Conservation (phyloP, 1,140 invertebrate genomes). For the Eubasilissa regina region DNA sequence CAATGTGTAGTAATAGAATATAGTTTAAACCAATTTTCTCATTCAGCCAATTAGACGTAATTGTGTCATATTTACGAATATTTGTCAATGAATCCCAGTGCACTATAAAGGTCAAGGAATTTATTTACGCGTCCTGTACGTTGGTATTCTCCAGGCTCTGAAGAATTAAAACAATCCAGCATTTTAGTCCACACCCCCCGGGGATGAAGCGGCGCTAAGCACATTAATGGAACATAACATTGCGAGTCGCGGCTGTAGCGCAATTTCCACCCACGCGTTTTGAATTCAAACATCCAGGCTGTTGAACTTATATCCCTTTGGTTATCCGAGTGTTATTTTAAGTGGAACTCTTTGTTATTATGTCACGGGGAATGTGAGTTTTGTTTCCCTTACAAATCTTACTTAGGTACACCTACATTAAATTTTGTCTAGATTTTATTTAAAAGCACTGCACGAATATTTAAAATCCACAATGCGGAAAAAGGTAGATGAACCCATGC, state of each 20-base stretch:
- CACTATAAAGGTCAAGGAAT: too few species aligned
- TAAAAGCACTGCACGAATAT: too few species aligned
- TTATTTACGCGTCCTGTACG: neutral
- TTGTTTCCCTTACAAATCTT: too few species aligned
- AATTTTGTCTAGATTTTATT: too few species aligned
- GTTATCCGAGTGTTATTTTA: neutral
- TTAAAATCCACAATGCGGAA: too few species aligned
- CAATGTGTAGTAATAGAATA: too few species aligned
- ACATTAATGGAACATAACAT: neutral
- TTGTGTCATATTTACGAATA: too few species aligned
- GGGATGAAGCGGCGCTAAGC: neutral
- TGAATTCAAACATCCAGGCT: neutral
- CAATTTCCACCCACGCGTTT: neutral
- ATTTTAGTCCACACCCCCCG: neutral
- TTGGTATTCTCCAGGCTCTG: neutral
- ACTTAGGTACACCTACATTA: too few species aligned
- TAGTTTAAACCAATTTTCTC: too few species aligned
- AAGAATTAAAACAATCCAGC: constrained; percentile 1
- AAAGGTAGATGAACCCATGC: too few species aligned
- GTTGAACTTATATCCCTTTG: neutral
- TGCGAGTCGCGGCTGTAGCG: neutral
- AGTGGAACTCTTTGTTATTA: neutral
- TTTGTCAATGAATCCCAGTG: too few species aligned
- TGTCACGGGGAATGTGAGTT: neutral
- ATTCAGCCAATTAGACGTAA: too few species aligned